A percentile compares a stretch with the other conserved stretches of the same genome.
Evolutionary conservation across 1,140 invertebrate genomes (phyloP).

Genomic region (Camponotus floridanus): DNA sequence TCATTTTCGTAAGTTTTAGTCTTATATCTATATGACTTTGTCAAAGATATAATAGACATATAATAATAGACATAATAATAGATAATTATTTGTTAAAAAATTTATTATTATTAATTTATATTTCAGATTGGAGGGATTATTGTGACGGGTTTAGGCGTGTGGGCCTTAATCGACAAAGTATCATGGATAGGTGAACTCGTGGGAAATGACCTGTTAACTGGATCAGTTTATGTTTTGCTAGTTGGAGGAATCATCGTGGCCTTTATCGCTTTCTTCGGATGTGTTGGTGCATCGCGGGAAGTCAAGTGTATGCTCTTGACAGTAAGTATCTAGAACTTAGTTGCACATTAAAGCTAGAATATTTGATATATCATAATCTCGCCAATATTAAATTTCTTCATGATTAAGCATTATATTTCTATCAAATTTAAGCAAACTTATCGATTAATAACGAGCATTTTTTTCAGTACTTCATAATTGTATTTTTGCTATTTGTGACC

Average conservation of each 20-base stretch:
- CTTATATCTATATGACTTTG: neutral
- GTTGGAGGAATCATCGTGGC: conserved; percentile 92
- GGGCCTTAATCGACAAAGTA: conserved; percentile 93
- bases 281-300: conserved; percentile 94
- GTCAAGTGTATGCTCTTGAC: conserved; percentile 95
- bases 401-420: neutral
- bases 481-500: conserved; percentile 94
- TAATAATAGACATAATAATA: neutral
- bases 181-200: conserved; percentile 92
- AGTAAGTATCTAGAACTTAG: conserved; percentile 86
- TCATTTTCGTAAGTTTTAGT: conserved; percentile 93
- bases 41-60: neutral
- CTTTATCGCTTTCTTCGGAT: conserved; percentile 94
- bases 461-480: conserved; percentile 94
- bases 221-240: conserved; percentile 93
- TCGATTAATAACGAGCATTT: too few species aligned
- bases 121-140: conserved; percentile 92
- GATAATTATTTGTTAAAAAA: neutral
- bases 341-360: neutral
- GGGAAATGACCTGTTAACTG: conserved; percentile 93
- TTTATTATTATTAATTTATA: neutral
- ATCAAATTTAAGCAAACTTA: neutral
- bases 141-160: conserved; percentile 92
- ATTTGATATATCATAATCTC: neutral
- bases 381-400: neutral